These are phyloP conservation scores for Microcebus ravelobensis DNA, from an alignment of 2,113 vertebrate genomes.

Conservation along the genomic window DNA sequence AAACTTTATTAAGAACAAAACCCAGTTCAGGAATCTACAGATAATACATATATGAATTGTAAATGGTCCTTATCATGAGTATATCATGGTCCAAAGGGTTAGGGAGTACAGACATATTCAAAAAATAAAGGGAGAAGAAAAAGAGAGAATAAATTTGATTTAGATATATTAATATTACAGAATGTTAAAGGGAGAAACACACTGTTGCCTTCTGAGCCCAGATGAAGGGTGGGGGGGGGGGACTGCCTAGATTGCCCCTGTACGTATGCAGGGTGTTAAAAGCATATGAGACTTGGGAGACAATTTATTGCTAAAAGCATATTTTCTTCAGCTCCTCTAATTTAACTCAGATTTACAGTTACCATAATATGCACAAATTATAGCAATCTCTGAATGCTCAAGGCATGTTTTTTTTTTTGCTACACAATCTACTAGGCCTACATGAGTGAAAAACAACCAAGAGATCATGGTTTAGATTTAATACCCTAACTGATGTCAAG, in stretches of 20 bases:
- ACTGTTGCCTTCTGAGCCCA: background rate
- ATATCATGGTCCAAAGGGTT: background rate
- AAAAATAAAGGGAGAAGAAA: background rate
- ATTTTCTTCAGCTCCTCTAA: background rate
- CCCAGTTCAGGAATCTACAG: background rate
- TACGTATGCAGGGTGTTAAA: background rate
- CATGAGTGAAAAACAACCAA: background rate
- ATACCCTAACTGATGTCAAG: background rate
- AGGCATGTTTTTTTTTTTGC: background rate
- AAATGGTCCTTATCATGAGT: background rate
- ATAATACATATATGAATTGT: background rate
- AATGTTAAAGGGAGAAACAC: background rate
- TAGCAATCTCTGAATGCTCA: background rate
- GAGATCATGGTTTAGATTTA: background rate
- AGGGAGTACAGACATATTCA: too few relatives aligned
- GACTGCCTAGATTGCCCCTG: rapidly evolving
- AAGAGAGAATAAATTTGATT: background rate
- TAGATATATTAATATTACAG: background rate
- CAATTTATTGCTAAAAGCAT: background rate
- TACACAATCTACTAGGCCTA: background rate
- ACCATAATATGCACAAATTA: background rate
- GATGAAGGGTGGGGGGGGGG: too few relatives aligned
- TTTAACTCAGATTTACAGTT: background rate
- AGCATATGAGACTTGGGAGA: background rate
- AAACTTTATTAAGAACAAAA: background rate